Base-by-base conservation (phyloP, 2,888 invertebrate genomes). In the Cyrtodaria siliqua region DNA sequence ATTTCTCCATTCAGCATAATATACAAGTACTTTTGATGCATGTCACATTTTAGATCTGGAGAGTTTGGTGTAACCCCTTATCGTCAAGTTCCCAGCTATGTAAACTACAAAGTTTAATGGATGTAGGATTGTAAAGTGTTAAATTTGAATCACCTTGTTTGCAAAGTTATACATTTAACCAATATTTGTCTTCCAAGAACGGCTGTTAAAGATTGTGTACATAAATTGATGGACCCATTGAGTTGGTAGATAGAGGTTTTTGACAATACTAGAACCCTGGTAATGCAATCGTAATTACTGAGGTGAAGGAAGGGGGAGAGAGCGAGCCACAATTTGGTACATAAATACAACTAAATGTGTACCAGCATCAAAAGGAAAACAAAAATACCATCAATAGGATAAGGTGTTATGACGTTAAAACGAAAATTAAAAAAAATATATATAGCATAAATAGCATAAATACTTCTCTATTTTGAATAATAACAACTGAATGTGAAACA, bases 111-210 rank as follows among this genome's bases (percentile, higher is more conserved):
- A 23, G 40, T 68, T 73, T 62, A 69, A 72, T 63, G 64, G 78
- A 73, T 73, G 69, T 68, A 72, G 40, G 55, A 50, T 61, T 47
- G 44, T 68, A 72, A 71, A 78, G 72, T 64, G 69, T 64, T 64
- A 16, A 20, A 55, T 55, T 63, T 69, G 68, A 80, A 63, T 72
- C 66, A 59, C 69, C 33, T 38, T 69, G 72, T 75, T 79, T 79
- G 71, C 75, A 18, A 64, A 68, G 60, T 75, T 72, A 64, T 71
- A 72, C 64, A 75, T 75, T 72, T 64, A 68, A 64, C 72, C 74
- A 79, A 79, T 79, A 79, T 79, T 79, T 79, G 79, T 72, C 63
- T 69, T 68, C 64, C 50, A 55, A 26, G 61, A 68, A 72, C 62
- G 79, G 16, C 70, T 74, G 67, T 64, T 49, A 47, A 72, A 71